Evolutionary conservation across 2,888 invertebrate genomes (phyloP).

Genomic region (Lithophane ornitopus): DNA sequence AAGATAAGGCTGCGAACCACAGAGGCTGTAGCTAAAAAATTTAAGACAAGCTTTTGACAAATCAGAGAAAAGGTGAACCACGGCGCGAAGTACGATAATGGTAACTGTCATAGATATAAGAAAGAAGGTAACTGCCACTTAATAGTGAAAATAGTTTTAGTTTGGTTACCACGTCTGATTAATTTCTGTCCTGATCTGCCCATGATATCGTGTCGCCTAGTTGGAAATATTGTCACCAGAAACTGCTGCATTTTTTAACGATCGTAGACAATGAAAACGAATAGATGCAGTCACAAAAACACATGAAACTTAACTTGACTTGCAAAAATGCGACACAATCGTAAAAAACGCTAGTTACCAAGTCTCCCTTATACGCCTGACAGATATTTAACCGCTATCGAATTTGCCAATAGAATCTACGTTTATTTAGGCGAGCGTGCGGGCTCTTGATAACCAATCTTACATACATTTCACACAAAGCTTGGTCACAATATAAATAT

Average conservation of each 20-base stretch:
- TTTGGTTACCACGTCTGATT: background rate
- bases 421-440: slow-evolving; percentile 49
- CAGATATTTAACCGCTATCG: slow-evolving; percentile 7
- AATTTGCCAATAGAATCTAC: slow-evolving; percentile 35
- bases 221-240: background rate
- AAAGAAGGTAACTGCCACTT: background rate
- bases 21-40: background rate
- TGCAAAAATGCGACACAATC: background rate
- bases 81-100: background rate
- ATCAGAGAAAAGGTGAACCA: background rate
- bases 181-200: background rate
- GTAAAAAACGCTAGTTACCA: background rate
- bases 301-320: background rate
- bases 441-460: slow-evolving; percentile 26
- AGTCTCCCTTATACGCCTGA: background rate
- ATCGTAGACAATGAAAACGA: background rate
- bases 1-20: too few relatives aligned
- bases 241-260: background rate
- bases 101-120: too few relatives aligned
- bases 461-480: slow-evolving; percentile 20
- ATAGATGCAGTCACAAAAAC: background rate
- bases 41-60: background rate
- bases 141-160: background rate
- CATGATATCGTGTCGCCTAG: background rate
- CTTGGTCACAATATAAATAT: background rate